These are phyloP conservation scores for Butorides virescens DNA, from an alignment of 2,113 vertebrate species.

Conservation along the genomic window DNA sequence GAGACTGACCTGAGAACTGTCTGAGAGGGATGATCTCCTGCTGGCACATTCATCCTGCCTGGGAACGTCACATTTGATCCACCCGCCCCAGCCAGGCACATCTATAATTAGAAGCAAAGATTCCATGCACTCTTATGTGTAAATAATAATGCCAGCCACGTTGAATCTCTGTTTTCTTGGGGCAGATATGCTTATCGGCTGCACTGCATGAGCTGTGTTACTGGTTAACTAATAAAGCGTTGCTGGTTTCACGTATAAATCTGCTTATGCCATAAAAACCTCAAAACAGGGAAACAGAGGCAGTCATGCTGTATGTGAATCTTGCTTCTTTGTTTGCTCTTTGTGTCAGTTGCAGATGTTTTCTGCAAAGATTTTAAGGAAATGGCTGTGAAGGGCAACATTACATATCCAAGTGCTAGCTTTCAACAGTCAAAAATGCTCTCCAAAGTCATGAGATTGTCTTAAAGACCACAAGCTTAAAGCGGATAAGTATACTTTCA, in stretches of 20 bases:
- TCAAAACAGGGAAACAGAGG: background rate
- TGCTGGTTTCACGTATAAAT: background rate
- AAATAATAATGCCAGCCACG: background rate
- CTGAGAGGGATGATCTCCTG: background rate
- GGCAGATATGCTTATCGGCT: background rate
- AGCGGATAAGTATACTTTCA: background rate
- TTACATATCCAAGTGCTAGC: background rate
- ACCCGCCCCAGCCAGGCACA: background rate
- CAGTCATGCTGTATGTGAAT: background rate
- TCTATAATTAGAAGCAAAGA: background rate
- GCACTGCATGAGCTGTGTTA: background rate
- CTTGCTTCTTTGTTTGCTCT: background rate
- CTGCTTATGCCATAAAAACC: background rate
- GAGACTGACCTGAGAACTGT: background rate
- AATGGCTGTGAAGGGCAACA: background rate
- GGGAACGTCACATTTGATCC: background rate
- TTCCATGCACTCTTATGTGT: background rate
- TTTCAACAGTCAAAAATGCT: background rate
- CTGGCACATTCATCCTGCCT: background rate
- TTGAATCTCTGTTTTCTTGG: background rate
- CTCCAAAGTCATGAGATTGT: background rate
- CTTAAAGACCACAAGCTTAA: background rate
- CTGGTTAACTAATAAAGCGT: background rate
- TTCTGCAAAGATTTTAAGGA: background rate
- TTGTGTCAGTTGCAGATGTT: background rate